These are phyloP conservation scores for Oryzias melastigma DNA, from an alignment of 2,113 vertebrate genomes.

Conservation along the genomic window DNA sequence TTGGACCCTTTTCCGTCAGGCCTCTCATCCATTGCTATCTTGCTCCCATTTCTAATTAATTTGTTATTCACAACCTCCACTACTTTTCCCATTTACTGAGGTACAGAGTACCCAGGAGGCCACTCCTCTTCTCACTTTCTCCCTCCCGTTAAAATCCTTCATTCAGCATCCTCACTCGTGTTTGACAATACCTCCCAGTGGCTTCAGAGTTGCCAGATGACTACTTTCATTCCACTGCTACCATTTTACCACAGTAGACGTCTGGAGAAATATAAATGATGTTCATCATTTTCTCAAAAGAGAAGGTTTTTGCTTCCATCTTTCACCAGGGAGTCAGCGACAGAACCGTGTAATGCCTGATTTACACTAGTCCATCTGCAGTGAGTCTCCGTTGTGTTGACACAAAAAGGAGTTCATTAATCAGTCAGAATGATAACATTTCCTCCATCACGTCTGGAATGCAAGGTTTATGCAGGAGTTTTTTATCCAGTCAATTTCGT, in stretches of 20 bases:
- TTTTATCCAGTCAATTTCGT: too few relatives aligned
- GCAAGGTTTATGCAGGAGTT: too few relatives aligned
- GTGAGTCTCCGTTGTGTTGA: not conserved
- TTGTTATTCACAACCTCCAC: constrained; percentile 76
- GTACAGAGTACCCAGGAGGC: constrained; percentile 47
- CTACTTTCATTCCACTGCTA: constrained; percentile 42
- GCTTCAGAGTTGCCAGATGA: constrained; percentile 67
- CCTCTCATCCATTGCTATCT: constrained; percentile 75
- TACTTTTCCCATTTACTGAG: constrained; percentile 41
- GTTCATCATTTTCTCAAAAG: constrained; percentile 52
- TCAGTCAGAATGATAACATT: too few relatives aligned
- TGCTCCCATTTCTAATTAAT: constrained; percentile 82
- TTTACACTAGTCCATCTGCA: constrained; percentile 11
- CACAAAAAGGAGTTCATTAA: too few relatives aligned
- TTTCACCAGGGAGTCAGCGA: constrained; percentile 37
- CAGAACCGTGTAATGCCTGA: constrained; percentile 16
- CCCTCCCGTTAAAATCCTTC: constrained; percentile 29
- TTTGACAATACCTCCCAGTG: constrained; percentile 60
- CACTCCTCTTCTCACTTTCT: constrained; percentile 19
- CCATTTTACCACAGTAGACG: constrained; percentile 48
- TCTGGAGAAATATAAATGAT: constrained; percentile 35
- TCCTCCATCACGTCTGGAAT: too few relatives aligned
- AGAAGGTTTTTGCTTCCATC: constrained; percentile 55
- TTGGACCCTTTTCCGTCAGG: constrained; percentile 59
- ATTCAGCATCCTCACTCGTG: constrained; percentile 49